Base-by-base conservation (phyloP, 2,888 invertebrate species). In the Pristionchus exspectatus region DNA sequence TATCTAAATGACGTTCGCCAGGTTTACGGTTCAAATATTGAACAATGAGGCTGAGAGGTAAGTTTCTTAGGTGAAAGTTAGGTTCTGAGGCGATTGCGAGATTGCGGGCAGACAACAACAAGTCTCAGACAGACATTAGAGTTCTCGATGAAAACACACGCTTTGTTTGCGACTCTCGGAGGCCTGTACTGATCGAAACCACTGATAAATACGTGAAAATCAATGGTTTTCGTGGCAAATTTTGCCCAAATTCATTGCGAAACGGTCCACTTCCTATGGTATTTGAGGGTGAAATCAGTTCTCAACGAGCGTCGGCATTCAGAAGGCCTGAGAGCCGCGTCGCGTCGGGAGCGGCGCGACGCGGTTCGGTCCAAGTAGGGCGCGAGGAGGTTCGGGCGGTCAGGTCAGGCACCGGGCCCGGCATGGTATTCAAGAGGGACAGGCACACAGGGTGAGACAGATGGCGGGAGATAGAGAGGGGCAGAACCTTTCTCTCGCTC, bases 401-500 rank as follows among this genome's bases (percentile, higher is more conserved):
- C 44, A 50, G 44, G 44, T 50, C 44, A 50, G 10, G 44, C 44
- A 9, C 10, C 44, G 44, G 4, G 44, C 44, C 12, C 10, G 83
- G 24, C 54, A n/a, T 24, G 83, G 27, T 27, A 27, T 33, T n/a
- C 18, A 56, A 27, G 27, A 38, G 50, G 27, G 27, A n/a, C 33
- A 81, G 56, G 24, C n/a, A 56, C 21, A 54, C 50, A n/a, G 14
- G 30, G 7, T 9, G 24, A n/a, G 50, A 83, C 54, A 83, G 83
- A 83, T 50, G 56, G 83, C 50, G 83, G 56, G 83, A 56, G 83
- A 83, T 50, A 83, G 83, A 56, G 54, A 54, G 56, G 21, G 50
- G n/a, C n/a, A 77, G 77, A 77, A 33, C 16, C 18, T 59, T 21
- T 59, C 59, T 59, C 24, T 18, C 0, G 9, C 44, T 50, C 44